phyloP scores from a whole-genome alignment of 2,113 vertebrate genomes.

The Pterocles orientalis region DNA sequence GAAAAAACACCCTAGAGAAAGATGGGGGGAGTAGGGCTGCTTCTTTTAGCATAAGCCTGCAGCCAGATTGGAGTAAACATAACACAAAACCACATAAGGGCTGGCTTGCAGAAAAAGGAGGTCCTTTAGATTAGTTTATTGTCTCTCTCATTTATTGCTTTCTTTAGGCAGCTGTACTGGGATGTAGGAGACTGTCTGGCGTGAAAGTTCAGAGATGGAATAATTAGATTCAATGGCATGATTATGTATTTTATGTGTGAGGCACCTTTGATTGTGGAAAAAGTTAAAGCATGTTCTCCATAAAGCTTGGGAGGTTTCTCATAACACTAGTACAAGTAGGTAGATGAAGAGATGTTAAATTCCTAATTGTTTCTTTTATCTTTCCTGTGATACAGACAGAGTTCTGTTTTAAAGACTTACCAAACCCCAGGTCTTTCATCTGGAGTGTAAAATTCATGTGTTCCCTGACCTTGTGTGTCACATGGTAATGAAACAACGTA shows the following conservation, averaged over 20 bases:
- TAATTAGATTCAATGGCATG: slow-evolving; percentile 2
- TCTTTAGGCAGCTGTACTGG: slow-evolving; percentile 19
- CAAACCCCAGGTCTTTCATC: slow-evolving; percentile 62
- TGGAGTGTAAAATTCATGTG: slow-evolving; percentile 67
- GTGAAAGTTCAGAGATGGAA: slow-evolving; percentile 34
- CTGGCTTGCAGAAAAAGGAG: slow-evolving; percentile 2
- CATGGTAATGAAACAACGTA: slow-evolving; percentile 69
- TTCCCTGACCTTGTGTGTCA: slow-evolving; percentile 55
- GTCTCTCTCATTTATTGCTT: slow-evolving; percentile 20
- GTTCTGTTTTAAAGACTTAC: slow-evolving; percentile 47
- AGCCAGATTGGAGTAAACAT: not conserved
- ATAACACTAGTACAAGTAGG: slow-evolving; percentile 30
- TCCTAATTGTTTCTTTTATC: slow-evolving; percentile 64
- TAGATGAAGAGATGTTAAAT: slow-evolving; percentile 65
- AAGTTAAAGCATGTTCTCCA: slow-evolving; percentile 24
- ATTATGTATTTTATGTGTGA: slow-evolving; percentile 35
- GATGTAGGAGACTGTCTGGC: slow-evolving; percentile 2
- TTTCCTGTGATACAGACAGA: slow-evolving; percentile 43
- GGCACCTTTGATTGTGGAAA: slow-evolving; percentile 29
- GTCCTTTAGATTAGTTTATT: not conserved
- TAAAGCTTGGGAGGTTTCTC: slow-evolving; percentile 55
- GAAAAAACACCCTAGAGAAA: not conserved
- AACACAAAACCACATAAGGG: not conserved
- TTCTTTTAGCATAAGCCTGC: not conserved
- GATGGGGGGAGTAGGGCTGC: not conserved